Evolutionary conservation across 1,140 invertebrate genomes (phyloP), one percentile per base, ranked within the genome.

Genomic region (Eumaeus atala): DNA sequence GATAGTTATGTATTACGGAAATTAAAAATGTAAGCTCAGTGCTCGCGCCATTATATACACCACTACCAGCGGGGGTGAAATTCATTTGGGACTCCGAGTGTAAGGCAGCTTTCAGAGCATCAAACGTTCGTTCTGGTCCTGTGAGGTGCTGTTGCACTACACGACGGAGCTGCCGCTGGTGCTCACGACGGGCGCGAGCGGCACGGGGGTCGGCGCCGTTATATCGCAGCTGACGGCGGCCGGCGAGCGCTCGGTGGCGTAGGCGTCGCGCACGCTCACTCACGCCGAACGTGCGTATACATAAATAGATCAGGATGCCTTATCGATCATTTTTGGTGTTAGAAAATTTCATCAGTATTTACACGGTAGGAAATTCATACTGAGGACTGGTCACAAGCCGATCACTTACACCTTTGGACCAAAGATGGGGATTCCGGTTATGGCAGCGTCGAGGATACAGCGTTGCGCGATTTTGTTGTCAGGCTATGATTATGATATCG

Each of bases 341-440:
- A 61, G 54, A 37, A 64, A 87, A 38, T 60, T 60, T 35, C 62
- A 64, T 38, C 58, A 61, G 18, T 64, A 60, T 21, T 35, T 64
- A n/a, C 60, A 56, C 21, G 61, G 61, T 16, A 67, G 62, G 6
- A 42, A 60, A 44, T 59, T 59, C 37, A 21, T 47, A 11, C 10
- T 62, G 9, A 28, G 44, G 12, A 59, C 56, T 0, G 61, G 59
- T 38, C 61, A 62, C 36, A 72, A 84, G 55, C 82, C 88, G 0
- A 62, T 90, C 18, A 54, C 78, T 7, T 51, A 44, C 8, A 78
- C 87, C 50, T 86, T 87, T 38, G 68, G 77, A 7, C 34, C 44
- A 8, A 58, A 61, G 28, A 9, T 12, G 0, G 62, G 58, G 5
- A 61, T 64, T 33, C 55, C 62, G 1, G 16, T 53, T 3, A 64